Evolutionary conservation across 2,797 vertebrate genomes (phyloP), one percentile per base, ranked within the genome.

Genomic region (Varecia variegata): DNA sequence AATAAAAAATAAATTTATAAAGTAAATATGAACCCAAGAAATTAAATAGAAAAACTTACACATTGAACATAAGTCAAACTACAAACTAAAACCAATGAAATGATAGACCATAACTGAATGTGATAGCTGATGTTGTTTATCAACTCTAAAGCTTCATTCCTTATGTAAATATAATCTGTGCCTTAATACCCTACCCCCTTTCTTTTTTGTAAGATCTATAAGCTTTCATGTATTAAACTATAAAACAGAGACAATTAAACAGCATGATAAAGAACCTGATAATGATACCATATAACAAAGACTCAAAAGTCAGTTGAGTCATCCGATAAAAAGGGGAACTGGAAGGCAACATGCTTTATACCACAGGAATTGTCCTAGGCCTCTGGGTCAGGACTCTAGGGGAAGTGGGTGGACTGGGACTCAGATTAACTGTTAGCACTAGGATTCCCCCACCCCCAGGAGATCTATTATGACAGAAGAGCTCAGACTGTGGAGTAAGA

Each of bases 1-100:
- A 94, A 91, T 27, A 30, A 93, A 89, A 89, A 92, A 86, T 86
- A 54, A 77, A 79, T 82, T 58, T 50, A n/a, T 43, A 70, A 70
- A 79, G n/a, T 43, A 74, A 92, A 70, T 62, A 68, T 38, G 83
- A 80, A 35, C 7, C 30, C 47, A 70, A 50, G 27, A 97, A 92
- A 92, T 58, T 45, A 81, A 89, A 62, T 62, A 58, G 67, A 52
- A 45, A 58, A 95, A 47, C 45, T 38, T 92, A 70, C 67, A 67
- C n/a, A 60, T 56, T 56, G 77, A 90, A 38, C 68, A 35, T 14
- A 35, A 80, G 47, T 85, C 71, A 92, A 85, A 79, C 40, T 58
- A 43, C 18, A 58, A 81, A 87, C 35, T 62, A 62, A 81, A 91
- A 43, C 4, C 27, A 56, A 54, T 14, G 35, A 76, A 47, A 65